Evolutionary conservation across 2,888 invertebrate genomes (phyloP), one percentile per base, ranked within the genome.

Genomic region (Diadegma fenestrale): DNA sequence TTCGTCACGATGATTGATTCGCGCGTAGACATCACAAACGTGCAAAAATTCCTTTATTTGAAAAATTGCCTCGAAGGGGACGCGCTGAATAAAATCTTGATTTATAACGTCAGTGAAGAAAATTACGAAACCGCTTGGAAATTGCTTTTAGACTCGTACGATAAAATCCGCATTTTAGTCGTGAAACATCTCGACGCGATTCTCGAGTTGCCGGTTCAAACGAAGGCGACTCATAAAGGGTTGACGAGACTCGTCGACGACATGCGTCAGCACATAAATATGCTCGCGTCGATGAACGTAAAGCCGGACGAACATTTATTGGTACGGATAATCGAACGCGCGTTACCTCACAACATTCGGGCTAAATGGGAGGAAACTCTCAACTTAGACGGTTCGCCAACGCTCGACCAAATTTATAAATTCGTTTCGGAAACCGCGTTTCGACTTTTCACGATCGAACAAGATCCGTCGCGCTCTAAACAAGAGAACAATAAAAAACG

Each of bases 121-220:
- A 86, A 86, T 73, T 87, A 86, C 54, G 3, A 66, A n/a, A 6
- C 1, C 0, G 85, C 87, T 8, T 86, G 86, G 86, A 41, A 80
- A 17, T 19, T 83, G 22, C 10, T 86, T 1, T 2, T 82, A 0
- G 82, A 87, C 1, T 81, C 87, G 17, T 87, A 86, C 19, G 84
- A 85, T 33, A 72, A 76, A 45, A 45, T n/a, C 2, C 75, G 86
- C 10, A 79, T 83, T 54, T 30, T 87, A 12, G 78, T 85, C 2
- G 17, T n/a, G 3, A 81, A 81, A 66, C 86, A 87, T 77, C 61
- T 84, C 3, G 85, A 86, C 75, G 73, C 83, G 12, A 76, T 87
- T 58, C 66, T 87, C 30, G 81, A 84, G 10, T n/a, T 86, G 0
- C 82, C 78, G n/a, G 66, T 51, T n/a, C 69, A 69, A 12, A 19